These are phyloP conservation scores for Ctenomys sociabilis DNA, from an alignment of 2,113 vertebrate species.

Conservation along the genomic window DNA sequence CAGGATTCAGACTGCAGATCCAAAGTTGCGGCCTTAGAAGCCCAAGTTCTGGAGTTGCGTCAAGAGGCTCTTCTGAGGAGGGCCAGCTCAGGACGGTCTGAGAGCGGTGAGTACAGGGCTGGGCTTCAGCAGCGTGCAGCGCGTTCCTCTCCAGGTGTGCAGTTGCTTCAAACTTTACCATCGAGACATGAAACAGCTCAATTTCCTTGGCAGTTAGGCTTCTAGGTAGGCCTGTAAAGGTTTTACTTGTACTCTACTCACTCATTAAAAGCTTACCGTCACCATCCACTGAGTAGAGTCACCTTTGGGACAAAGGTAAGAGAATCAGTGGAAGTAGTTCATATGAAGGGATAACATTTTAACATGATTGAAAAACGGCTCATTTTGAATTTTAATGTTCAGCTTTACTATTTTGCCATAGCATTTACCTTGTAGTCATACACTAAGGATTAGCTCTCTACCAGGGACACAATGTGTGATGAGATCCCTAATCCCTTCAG, in stretches of 20 bases:
- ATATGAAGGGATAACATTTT: background rate
- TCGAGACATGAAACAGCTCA: background rate
- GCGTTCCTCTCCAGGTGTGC: background rate
- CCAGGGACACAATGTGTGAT: background rate
- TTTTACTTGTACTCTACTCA: background rate
- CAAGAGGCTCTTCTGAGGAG: conserved; percentile 89
- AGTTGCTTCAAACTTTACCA: conserved; percentile 24
- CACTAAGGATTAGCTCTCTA: background rate
- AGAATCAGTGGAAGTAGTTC: background rate
- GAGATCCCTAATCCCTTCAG: background rate
- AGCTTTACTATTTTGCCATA: background rate
- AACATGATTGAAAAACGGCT: background rate
- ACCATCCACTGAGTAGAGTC: background rate
- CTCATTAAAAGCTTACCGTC: background rate
- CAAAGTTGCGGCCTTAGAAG: conserved; percentile 86
- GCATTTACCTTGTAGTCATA: background rate
- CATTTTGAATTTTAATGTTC: conserved; percentile 28
- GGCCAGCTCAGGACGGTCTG: conserved; percentile 68
- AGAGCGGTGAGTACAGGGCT: conserved; percentile 81
- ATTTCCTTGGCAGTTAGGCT: conserved; percentile 7
- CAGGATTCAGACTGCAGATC: conserved; percentile 84
- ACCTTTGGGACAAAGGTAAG: background rate
- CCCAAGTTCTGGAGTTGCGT: conserved; percentile 89
- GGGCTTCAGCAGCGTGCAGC: background rate
- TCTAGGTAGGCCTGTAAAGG: background rate